Conservation (phyloP, 2,888 invertebrate species). For the Artemia sinica region DNA sequence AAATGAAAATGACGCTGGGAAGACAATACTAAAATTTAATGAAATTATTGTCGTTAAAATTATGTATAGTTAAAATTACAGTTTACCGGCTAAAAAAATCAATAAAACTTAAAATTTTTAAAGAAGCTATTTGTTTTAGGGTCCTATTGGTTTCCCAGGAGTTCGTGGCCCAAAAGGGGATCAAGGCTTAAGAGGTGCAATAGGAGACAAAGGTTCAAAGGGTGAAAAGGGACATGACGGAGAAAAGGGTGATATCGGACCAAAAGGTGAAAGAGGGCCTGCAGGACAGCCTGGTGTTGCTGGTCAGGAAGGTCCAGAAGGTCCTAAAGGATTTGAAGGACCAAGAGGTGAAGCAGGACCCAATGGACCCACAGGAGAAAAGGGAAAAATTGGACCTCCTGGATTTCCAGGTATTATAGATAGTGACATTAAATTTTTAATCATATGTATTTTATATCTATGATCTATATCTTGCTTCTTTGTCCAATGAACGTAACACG, state of each 20-base stretch:
- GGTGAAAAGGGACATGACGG: conserved; percentile 54
- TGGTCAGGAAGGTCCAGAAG: conserved; percentile 65
- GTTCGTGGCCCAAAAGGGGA: conserved; percentile 65
- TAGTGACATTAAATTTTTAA: too few species aligned
- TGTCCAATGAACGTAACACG: too few species aligned
- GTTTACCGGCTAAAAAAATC: neutral
- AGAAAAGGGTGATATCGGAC: conserved; percentile 56
- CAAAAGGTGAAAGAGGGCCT: conserved; percentile 52
- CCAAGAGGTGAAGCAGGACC: conserved; percentile 60
- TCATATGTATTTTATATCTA: too few species aligned
- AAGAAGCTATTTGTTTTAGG: conserved; percentile 33
- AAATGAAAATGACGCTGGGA: neutral
- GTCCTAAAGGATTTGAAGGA: conserved; percentile 67
- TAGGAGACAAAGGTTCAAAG: conserved; percentile 62
- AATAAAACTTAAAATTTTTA: neutral
- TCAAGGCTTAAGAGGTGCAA: conserved; percentile 53
- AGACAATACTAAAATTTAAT: neutral
- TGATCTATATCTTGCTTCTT: too few species aligned
- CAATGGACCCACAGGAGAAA: conserved; percentile 55
- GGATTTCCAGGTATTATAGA: conserved; percentile 43
- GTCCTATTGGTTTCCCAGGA: conserved; percentile 62
- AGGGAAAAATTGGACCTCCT: conserved; percentile 53
- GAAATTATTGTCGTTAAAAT: neutral
- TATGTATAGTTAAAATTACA: neutral
- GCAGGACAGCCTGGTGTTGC: conserved; percentile 48